These are phyloP conservation scores for Caenorhabditis macrosperma DNA, from an alignment of 2,888 invertebrate genomes.

Conservation along the genomic window DNA sequence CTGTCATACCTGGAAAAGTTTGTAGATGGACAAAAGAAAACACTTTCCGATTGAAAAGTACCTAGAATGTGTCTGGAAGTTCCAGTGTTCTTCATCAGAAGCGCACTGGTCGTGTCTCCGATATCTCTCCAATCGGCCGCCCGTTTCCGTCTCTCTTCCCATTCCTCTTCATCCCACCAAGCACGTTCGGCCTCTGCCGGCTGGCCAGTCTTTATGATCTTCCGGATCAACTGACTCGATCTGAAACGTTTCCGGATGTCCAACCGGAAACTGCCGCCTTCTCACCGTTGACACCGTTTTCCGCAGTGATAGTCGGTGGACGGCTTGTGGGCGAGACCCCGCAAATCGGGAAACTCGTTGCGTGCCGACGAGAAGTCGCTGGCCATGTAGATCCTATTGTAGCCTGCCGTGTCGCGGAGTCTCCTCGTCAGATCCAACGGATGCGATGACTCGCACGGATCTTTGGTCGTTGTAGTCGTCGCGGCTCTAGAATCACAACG, in stretches of 20 bases:
- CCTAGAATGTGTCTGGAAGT: conserved; percentile 56
- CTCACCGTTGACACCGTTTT: conserved; percentile 48
- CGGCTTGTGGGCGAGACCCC: conserved; percentile 55
- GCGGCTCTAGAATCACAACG: conserved; percentile 30
- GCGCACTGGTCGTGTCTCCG: conserved; percentile 17
- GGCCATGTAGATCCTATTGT: conserved; percentile 71
- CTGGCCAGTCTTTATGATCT: conserved; percentile 54
- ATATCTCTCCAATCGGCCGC: conserved; percentile 37
- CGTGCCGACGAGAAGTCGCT: conserved; percentile 64
- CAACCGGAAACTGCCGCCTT: not conserved
- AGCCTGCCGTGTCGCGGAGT: conserved; percentile 61
- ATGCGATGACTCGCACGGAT: conserved; percentile 64
- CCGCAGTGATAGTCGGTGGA: conserved; percentile 62
- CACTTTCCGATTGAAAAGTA: not conserved
- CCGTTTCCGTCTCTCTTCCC: conserved; percentile 48
- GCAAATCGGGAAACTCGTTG: conserved; percentile 64
- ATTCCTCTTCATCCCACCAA: conserved; percentile 67
- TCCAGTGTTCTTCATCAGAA: conserved; percentile 54
- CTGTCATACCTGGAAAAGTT: conserved; percentile 67
- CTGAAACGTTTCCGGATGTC: conserved; percentile 5
- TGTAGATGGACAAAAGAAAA: no score
- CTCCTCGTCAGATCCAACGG: conserved; percentile 59
- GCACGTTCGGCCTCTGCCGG: conserved; percentile 49
- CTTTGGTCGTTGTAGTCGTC: conserved; percentile 46
- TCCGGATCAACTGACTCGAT: conserved; percentile 52